Evolutionary conservation across 2,113 vertebrate genomes (phyloP).

Genomic region (Stegastes partitus): DNA sequence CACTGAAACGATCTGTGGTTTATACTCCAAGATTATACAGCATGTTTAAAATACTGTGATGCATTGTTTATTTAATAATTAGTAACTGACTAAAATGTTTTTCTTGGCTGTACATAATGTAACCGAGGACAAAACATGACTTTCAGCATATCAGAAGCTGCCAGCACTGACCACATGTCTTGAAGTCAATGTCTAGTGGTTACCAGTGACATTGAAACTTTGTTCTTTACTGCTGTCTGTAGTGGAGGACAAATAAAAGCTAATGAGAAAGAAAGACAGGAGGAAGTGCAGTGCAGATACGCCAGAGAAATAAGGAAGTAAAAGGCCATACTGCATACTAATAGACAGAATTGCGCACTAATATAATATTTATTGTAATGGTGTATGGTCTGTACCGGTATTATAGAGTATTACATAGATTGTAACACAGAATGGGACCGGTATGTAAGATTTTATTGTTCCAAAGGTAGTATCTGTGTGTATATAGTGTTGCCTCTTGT

Average conservation of each 20-base stretch:
- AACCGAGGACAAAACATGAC: background rate
- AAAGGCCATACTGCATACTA: background rate
- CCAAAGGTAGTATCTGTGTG: no score
- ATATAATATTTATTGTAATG: background rate
- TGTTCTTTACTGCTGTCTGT: background rate
- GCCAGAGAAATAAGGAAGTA: slow-evolving; percentile 24
- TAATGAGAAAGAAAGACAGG: slow-evolving; percentile 2
- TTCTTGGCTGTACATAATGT: background rate
- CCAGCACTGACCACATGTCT: background rate
- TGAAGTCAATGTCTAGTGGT: background rate
- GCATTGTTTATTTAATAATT: background rate
- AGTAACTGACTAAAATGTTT: background rate
- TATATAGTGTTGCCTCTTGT: no score
- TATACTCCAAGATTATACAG: background rate
- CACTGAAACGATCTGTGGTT: background rate
- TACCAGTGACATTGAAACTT: slow-evolving; percentile 18
- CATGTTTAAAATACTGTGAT: background rate
- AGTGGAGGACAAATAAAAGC: slow-evolving; percentile 2
- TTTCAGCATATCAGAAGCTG: background rate
- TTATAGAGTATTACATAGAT: no score
- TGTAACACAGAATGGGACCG: no score
- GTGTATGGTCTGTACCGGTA: background rate
- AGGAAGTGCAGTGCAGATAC: slow-evolving; percentile 12
- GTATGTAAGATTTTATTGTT: no score
- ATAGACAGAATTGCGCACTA: background rate